A percentile compares a stretch with the other conserved stretches of the same genome.
Conservation (phyloP, 2,888 invertebrate genomes). For the Byasa hedistus region DNA sequence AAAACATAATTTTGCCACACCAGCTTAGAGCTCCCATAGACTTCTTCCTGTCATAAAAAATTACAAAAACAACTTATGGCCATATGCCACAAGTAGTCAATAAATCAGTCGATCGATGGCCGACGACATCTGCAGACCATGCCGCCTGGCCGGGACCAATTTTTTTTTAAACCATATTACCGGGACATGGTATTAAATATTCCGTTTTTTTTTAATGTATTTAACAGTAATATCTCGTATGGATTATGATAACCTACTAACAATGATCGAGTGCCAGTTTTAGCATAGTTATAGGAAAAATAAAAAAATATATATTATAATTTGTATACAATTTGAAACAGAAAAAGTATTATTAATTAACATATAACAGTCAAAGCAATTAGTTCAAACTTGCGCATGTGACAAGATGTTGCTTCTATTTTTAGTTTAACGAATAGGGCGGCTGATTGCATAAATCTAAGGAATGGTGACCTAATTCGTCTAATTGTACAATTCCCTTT, state of each 20-base stretch:
- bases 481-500: conserved; percentile 14
- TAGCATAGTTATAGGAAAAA: neutral
- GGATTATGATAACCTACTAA: neutral
- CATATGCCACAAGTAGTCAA: conserved; percentile 42
- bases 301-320: neutral
- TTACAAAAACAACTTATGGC: conserved; percentile 43
- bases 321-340: too few species aligned
- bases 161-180: neutral
- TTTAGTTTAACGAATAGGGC: conserved; percentile 24
- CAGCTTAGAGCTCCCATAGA: conserved; percentile 33
- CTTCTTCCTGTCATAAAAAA: conserved; percentile 46
- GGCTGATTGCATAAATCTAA: conserved; percentile 35
- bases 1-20: conserved; percentile 35
- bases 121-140: conserved; percentile 60
- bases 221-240: neutral
- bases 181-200: too few species aligned
- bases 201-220: too few species aligned
- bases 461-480: conserved; percentile 26
- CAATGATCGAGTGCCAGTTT: neutral
- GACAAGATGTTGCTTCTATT: conserved; percentile 29
- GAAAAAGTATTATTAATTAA: neutral
- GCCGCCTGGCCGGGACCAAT: conserved; percentile 33
- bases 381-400: conserved; percentile 21
- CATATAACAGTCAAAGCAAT: neutral
- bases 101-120: conserved; percentile 56